Base-by-base conservation (phyloP, 2,888 invertebrate genomes). In the Fabriciana adippe region DNA sequence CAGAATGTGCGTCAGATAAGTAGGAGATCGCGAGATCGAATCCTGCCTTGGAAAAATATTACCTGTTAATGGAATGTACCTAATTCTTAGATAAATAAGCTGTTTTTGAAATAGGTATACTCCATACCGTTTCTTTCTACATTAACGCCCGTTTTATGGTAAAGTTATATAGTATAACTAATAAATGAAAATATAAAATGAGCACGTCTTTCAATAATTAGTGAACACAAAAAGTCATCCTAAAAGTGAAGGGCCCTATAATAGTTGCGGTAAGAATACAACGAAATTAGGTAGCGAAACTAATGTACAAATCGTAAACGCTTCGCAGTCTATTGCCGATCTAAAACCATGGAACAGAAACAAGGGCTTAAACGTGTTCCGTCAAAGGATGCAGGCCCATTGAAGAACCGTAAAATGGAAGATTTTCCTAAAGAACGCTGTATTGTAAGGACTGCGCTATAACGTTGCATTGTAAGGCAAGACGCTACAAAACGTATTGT, bases 291-390 rank as follows among this genome's bases (percentile, higher is more conserved):
- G 77, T 74, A 78, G 77, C 76, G 75, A 72, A 73, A 76, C 78
- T 71, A 76, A 78, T 72, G 74, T 71, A 75, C 74, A 73, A 70
- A 74, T 72, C 72, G 72, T 68, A 67, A 73, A 72, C 66, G 72
- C 71, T 76, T 78, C 82, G 79, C 80, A 80, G 80, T 73, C 88
- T 78, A 85, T 88, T 87, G 85, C 86, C 72, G 76, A 74, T 76
- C 77, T 67, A 77, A 81, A 67, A 83, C 81, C 89, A 85, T 90
- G 87, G 87, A 90, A 89, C 85, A 87, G 89, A 87, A 90, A 90
- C 85, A 85, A 77, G 74, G 69, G 85, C 70, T 78, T 79, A 79
- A 48, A 59, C 59, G 59, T 59, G 59, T 59, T 77, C 75, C 83
- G 78, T 84, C 84, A 88, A 87, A 87, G 83, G 82, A 82, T 78